phyloP scores from a whole-genome alignment of 2,113 vertebrate species.

The Glaucomys volans region DNA sequence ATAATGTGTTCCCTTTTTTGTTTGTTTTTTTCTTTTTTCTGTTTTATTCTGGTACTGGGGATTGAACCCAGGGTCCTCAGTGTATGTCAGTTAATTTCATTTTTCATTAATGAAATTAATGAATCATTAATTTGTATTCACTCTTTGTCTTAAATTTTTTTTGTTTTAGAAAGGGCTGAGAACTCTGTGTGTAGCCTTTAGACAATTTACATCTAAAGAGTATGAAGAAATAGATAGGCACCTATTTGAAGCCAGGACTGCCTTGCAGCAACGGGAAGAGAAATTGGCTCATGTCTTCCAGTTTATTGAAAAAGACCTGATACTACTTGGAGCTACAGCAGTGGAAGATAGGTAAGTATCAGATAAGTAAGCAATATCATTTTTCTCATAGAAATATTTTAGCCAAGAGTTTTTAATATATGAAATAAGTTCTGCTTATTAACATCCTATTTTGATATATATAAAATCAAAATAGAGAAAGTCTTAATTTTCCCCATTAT shows the following conservation, averaged over 20 bases:
- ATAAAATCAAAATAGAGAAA: slow-evolving; percentile 58
- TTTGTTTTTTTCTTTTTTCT: not conserved
- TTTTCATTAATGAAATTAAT: slow-evolving; percentile 12
- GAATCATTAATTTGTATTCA: not conserved
- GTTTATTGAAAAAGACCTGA: slow-evolving; percentile 94
- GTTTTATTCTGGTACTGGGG: not conserved
- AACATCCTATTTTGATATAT: slow-evolving; percentile 7
- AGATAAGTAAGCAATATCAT: not conserved
- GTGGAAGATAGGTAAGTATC: slow-evolving; percentile 97
- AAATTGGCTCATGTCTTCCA: slow-evolving; percentile 91
- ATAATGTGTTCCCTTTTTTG: not conserved
- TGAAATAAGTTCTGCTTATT: slow-evolving; percentile 37
- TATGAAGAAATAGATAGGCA: slow-evolving; percentile 91
- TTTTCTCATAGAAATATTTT: slow-evolving; percentile 20
- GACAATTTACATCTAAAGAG: slow-evolving; percentile 92
- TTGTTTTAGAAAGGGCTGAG: slow-evolving; percentile 94
- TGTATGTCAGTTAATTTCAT: slow-evolving; percentile 14
- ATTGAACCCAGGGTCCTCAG: not conserved
- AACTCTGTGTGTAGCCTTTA: slow-evolving; percentile 95
- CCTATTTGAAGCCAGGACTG: slow-evolving; percentile 94
- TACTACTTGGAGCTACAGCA: slow-evolving; percentile 96
- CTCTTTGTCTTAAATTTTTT: slow-evolving; percentile 58
- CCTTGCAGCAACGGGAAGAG: slow-evolving; percentile 96
- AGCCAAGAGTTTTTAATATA: not conserved
- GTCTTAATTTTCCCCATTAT: not conserved